Evolutionary conservation across 2,113 vertebrate species (phyloP).

Genomic region (Hoplias malabaricus): DNA sequence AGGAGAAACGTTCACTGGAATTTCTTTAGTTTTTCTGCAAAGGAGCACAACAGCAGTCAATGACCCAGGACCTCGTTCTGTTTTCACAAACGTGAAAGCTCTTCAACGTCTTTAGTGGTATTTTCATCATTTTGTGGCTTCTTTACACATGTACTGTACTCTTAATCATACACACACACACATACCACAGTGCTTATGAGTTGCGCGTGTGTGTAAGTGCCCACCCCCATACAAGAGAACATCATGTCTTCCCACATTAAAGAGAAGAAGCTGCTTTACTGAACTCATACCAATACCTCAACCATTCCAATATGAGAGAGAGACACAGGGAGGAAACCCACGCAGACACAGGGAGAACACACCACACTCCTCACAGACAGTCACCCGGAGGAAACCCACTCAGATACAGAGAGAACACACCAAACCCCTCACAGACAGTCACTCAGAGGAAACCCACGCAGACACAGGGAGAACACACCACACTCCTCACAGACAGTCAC

Average conservation of each 20-base stretch:
- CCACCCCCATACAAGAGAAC: constrained; percentile 62
- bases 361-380: too few relatives aligned
- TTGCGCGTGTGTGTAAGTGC: constrained; percentile 44
- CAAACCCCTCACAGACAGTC: too few relatives aligned
- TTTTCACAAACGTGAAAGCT: constrained; percentile 29
- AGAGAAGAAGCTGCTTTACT: constrained; percentile 28
- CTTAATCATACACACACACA: constrained; percentile 1
- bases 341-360: too few relatives aligned
- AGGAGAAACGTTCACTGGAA: not conserved
- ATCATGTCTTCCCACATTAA: constrained; percentile 64
- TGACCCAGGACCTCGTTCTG: constrained; percentile 21
- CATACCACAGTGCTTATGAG: constrained; percentile 45
- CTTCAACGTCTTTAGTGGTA: constrained; percentile 35
- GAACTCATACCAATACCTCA: not conserved
- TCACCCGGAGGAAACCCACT: too few relatives aligned
- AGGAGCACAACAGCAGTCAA: constrained; percentile 33
- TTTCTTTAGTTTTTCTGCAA: constrained; percentile 36
- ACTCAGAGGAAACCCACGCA: too few relatives aligned
- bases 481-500: too few relatives aligned
- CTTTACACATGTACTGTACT: constrained; percentile 39
- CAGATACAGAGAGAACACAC: too few relatives aligned
- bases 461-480: too few relatives aligned
- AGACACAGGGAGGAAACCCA: too few relatives aligned
- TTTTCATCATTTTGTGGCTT: constrained; percentile 45
- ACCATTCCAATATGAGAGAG: not conserved